Percentiles rank a stretch among this genome's conserved stretches.
Evolutionary conservation across 1,140 invertebrate species (phyloP).

Genomic region (Paraescarpia echinospica): DNA sequence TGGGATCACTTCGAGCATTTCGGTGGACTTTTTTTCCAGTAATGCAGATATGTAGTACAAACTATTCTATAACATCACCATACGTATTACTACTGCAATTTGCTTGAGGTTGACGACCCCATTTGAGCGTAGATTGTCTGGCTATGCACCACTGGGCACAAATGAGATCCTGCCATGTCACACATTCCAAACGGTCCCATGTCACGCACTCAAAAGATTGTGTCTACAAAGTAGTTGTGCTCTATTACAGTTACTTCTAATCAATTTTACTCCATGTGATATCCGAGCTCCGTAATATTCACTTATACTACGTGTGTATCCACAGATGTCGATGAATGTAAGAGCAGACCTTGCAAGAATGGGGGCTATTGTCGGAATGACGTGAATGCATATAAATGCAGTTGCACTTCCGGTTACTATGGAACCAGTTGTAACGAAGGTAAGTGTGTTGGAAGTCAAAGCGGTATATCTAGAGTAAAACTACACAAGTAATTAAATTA

Average conservation of each 20-base stretch:
- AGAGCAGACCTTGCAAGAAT: not conserved
- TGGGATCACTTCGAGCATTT: no score
- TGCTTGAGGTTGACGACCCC: no score
- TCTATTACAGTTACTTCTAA: not conserved
- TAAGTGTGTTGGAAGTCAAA: not conserved
- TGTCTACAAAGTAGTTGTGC: not conserved
- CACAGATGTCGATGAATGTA: not conserved
- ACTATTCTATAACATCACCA: no score
- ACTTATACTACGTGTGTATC: not conserved
- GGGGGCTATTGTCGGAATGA: not conserved
- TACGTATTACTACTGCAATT: no score
- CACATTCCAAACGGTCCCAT: no score
- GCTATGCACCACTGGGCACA: no score
- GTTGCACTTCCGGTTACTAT: not conserved
- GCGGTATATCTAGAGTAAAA: not conserved
- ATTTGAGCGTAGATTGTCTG: no score
- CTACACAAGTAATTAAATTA: no score
- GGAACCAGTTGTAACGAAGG: not conserved
- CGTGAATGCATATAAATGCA: not conserved
- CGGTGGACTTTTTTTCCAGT: no score
- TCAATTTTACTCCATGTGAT: not conserved
- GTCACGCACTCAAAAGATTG: not conserved
- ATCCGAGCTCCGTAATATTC: not conserved
- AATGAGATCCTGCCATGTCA: no score
- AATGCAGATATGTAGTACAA: no score